Evolutionary conservation across 2,888 invertebrate genomes (phyloP).

Genomic region (Epirrita christyi): DNA sequence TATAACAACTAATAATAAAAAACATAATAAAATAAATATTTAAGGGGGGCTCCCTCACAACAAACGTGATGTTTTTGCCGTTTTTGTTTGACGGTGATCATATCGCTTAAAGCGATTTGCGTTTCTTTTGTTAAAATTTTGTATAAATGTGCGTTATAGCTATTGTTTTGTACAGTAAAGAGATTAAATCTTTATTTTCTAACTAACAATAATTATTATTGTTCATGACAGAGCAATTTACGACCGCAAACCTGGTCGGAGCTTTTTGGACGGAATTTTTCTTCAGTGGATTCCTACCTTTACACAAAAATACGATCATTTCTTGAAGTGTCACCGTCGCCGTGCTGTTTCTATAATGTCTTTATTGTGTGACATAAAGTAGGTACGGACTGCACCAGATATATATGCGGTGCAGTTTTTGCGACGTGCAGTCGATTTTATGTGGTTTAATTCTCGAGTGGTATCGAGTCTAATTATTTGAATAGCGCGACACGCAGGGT

Average conservation of each 20-base stretch:
- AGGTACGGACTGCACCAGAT: background rate
- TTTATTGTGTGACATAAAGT: conserved; percentile 46
- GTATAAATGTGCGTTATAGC: no score
- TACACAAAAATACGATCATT: conserved; percentile 27
- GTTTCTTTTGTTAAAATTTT: no score
- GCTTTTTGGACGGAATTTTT: background rate
- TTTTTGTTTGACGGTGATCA: no score
- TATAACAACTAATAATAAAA: no score
- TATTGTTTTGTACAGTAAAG: background rate
- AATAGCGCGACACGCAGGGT: conserved; percentile 72
- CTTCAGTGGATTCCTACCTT: background rate
- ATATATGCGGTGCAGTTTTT: conserved; percentile 53
- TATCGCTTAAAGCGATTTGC: no score
- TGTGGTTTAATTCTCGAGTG: conserved; percentile 76
- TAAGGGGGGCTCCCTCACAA: no score
- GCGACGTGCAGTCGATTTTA: conserved; percentile 65
- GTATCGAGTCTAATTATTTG: conserved; percentile 80
- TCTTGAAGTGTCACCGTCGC: background rate
- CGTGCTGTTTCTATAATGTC: conserved; percentile 46
- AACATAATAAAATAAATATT: no score
- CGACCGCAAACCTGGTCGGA: no score
- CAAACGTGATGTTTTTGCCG: no score
- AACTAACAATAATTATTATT: no score
- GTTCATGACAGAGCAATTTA: no score
- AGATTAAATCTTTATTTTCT: no score